phyloP scores from a whole-genome alignment of 1,140 invertebrate genomes.

The Panulirus ornatus region DNA sequence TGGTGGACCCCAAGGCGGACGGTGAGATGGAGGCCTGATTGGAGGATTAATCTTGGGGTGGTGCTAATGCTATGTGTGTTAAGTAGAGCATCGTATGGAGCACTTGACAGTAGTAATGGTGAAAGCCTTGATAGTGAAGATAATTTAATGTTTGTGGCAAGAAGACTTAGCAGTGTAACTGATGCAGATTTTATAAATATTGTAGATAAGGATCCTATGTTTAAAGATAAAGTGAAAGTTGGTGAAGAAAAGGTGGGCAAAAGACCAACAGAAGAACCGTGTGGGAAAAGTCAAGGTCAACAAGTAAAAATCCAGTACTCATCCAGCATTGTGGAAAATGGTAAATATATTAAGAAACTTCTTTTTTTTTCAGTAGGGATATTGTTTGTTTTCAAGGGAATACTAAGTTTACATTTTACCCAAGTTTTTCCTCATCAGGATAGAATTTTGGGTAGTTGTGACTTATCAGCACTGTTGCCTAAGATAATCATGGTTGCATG shows the following conservation, averaged over 20 bases:
- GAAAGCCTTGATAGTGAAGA: conserved; percentile 15
- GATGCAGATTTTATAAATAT: neutral
- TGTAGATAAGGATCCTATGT: neutral
- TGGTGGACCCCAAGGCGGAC: conserved; percentile 29
- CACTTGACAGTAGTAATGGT: conserved; percentile 7
- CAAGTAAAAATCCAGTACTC: conserved; percentile 76
- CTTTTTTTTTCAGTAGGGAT: neutral
- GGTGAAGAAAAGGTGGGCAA: neutral
- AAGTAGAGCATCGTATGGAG: conserved; percentile 34
- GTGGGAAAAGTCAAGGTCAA: conserved; percentile 29
- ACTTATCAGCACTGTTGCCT: too few relatives aligned
- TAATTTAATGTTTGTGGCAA: conserved; percentile 46
- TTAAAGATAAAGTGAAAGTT: too few relatives aligned
- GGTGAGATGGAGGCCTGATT: conserved; percentile 48
- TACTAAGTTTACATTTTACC: too few relatives aligned
- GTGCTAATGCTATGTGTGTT: conserved; percentile 52
- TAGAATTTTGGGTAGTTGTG: too few relatives aligned
- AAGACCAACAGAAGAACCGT: conserved; percentile 17
- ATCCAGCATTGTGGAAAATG: conserved; percentile 77
- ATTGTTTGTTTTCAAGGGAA: too few relatives aligned
- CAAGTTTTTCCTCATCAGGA: too few relatives aligned
- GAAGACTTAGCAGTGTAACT: conserved; percentile 57
- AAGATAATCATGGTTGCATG: too few relatives aligned
- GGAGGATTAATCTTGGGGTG: conserved; percentile 27
- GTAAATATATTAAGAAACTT: conserved; percentile 75